A percentile compares a stretch with the other conserved stretches of the same genome.
These are phyloP conservation scores for Riptortus pedestris DNA, from an alignment of 1,140 invertebrate species.

Conservation along the genomic window DNA sequence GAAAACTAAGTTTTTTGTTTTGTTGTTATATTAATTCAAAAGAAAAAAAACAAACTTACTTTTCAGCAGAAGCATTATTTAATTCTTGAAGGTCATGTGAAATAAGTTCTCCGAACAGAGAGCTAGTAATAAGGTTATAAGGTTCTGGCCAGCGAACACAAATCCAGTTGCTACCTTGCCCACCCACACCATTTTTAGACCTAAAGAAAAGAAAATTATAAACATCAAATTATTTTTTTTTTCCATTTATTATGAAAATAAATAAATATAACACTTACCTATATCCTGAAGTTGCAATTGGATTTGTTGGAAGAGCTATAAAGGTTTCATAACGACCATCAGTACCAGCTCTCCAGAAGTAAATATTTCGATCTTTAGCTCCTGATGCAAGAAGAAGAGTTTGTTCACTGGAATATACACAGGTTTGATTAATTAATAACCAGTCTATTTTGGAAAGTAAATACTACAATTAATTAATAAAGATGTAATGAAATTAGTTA, in stretches of 20 bases:
- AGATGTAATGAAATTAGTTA: too few relatives aligned
- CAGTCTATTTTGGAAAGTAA: too few relatives aligned
- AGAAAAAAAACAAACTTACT: too few relatives aligned
- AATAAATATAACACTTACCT: neutral
- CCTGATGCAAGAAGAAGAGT: slow-evolving; percentile 45
- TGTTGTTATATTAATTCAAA: too few relatives aligned
- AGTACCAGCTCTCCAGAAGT: slow-evolving; percentile 45
- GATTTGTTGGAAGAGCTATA: slow-evolving; percentile 34
- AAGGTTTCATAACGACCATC: slow-evolving; percentile 42
- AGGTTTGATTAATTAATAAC: too few relatives aligned
- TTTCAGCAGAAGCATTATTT: neutral
- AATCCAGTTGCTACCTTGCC: slow-evolving; percentile 38
- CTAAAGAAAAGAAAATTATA: slow-evolving; percentile 13
- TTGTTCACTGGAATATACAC: slow-evolving; percentile 30
- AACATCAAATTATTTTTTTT: neutral
- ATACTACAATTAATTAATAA: too few relatives aligned
- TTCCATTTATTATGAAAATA: neutral
- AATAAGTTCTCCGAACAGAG: slow-evolving; percentile 43
- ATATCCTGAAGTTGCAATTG: slow-evolving; percentile 27
- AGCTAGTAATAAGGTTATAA: slow-evolving; percentile 40
- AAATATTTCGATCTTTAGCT: slow-evolving; percentile 42
- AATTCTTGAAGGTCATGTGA: slow-evolving; percentile 38
- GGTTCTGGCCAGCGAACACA: slow-evolving; percentile 46
- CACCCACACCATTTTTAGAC: slow-evolving; percentile 13
- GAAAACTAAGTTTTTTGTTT: too few relatives aligned